Evolutionary conservation across 2,113 vertebrate species (phyloP).

Genomic region (Sinocyclocheilus anophthalmus): DNA sequence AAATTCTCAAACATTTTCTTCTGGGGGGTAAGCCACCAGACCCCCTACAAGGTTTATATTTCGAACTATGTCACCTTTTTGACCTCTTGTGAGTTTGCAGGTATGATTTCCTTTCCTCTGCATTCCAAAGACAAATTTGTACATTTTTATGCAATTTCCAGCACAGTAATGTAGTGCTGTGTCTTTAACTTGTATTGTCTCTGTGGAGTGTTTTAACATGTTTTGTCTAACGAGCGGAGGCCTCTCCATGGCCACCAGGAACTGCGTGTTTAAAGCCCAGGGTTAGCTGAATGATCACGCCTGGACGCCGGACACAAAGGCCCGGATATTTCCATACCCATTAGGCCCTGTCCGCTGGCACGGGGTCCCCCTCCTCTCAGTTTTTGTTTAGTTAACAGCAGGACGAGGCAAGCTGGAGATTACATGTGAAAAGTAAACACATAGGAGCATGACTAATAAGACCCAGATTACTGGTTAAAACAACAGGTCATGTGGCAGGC

Average conservation of each 20-base stretch:
- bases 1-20: too few species aligned
- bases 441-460: constrained; percentile 54
- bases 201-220: constrained; percentile 41
- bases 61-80: too few species aligned
- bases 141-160: not conserved
- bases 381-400: constrained; percentile 65
- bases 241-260: constrained; percentile 54
- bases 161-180: not conserved
- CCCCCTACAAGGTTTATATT: too few species aligned
- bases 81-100: too few species aligned
- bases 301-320: constrained; percentile 60
- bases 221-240: constrained; percentile 60
- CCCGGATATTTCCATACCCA: constrained; percentile 62
- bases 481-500: constrained; percentile 49
- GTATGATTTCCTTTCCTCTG: not conserved
- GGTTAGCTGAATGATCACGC: constrained; percentile 58
- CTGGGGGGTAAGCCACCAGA: too few species aligned
- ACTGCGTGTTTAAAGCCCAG: constrained; percentile 56
- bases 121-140: not conserved
- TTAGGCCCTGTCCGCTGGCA: constrained; percentile 50
- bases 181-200: constrained; percentile 28
- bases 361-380: constrained; percentile 43
- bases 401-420: constrained; percentile 64
- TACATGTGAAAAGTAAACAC: constrained; percentile 70
- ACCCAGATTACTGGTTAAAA: constrained; percentile 65